These are phyloP conservation scores for Lepidocolaptes lacrymiger DNA, from an alignment of 2,797 vertebrate genomes.

Conservation along the genomic window DNA sequence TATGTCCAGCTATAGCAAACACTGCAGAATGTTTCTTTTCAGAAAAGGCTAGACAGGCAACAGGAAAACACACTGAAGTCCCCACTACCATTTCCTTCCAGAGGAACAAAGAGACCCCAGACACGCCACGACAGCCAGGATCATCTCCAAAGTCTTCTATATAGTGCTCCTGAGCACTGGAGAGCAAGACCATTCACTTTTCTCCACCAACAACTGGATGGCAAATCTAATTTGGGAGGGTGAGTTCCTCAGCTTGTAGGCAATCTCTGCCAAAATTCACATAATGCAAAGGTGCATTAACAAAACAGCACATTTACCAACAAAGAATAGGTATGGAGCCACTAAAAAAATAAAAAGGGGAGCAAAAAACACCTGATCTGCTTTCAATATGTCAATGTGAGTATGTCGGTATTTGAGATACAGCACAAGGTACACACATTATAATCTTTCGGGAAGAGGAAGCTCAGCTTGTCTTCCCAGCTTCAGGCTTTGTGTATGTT, in stretches of 20 bases:
- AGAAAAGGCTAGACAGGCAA: neutral
- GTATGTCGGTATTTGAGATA: neutral
- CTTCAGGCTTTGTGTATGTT: neutral
- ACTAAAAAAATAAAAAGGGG: neutral
- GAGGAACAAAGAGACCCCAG: neutral
- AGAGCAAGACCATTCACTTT: neutral
- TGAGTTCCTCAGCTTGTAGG: neutral
- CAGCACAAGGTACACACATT: neutral
- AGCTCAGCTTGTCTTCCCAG: neutral
- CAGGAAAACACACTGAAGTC: neutral
- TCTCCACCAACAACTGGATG: accelerated
- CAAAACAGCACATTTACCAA: neutral
- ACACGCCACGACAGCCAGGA: neutral
- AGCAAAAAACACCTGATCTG: neutral
- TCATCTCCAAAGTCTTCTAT: neutral
- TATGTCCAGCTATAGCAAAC: neutral
- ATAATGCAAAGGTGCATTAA: neutral
- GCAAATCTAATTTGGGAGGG: neutral
- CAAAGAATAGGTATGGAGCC: neutral
- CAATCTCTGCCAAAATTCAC: neutral
- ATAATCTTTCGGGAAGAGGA: neutral
- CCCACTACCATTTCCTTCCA: neutral
- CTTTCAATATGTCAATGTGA: neutral
- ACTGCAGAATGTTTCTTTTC: neutral
- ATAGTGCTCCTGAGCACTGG: neutral